A percentile compares a stretch with the other conserved stretches of the same genome.
These are phyloP conservation scores for Pristionchus fissidentatus DNA, from an alignment of 2,888 invertebrate species.

Conservation along the genomic window DNA sequence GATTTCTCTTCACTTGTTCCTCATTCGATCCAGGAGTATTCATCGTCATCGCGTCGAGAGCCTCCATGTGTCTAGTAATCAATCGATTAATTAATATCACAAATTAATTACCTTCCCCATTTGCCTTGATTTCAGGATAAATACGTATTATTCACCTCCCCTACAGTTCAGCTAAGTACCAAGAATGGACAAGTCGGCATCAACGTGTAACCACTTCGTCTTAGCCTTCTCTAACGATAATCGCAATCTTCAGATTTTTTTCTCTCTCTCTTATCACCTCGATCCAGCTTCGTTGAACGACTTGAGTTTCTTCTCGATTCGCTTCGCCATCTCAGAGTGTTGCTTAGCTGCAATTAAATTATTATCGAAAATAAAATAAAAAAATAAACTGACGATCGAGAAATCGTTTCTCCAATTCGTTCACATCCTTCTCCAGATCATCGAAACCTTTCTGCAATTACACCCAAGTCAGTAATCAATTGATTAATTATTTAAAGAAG, in stretches of 20 bases:
- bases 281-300: slow-evolving; percentile 62
- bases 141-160: too few relatives aligned
- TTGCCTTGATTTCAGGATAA: neutral
- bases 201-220: too few relatives aligned
- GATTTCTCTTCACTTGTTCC: slow-evolving; percentile 54
- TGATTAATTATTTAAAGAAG: neutral
- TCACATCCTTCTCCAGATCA: slow-evolving; percentile 62
- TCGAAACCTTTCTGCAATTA: slow-evolving; percentile 60
- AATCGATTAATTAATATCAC: neutral
- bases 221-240: neutral
- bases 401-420: slow-evolving; percentile 68
- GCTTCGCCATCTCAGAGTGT: slow-evolving; percentile 65
- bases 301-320: slow-evolving; percentile 66
- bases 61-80: slow-evolving; percentile 62
- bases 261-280: slow-evolving; percentile 3
- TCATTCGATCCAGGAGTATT: slow-evolving; percentile 61
- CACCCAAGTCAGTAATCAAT: neutral
- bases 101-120: neutral
- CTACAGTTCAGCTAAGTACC: too few relatives aligned
- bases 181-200: too few relatives aligned
- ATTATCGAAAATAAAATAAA: neutral
- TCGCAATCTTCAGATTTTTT: neutral
- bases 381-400: slow-evolving; percentile 59
- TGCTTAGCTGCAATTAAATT: slow-evolving; percentile 56
- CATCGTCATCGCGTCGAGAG: slow-evolving; percentile 69